A percentile compares a stretch with the other conserved stretches of the same genome.
phyloP scores from a whole-genome alignment of 2,113 vertebrate genomes.

The Campylomormyrus numenius region DNA sequence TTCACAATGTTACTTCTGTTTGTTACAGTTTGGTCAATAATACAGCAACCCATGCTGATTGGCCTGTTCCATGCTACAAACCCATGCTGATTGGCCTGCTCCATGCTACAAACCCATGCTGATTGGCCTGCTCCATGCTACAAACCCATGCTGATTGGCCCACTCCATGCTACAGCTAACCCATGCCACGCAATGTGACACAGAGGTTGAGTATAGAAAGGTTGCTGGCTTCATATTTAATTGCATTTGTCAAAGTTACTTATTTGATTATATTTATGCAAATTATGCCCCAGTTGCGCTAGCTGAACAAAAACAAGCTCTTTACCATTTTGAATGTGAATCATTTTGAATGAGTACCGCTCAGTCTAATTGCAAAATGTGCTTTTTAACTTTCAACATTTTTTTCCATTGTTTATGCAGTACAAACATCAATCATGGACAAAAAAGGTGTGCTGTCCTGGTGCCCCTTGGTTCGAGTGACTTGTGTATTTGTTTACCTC shows the following conservation, averaged over 20 bases:
- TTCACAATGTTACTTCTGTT: neutral
- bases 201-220: neutral
- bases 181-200: neutral
- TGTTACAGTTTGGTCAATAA: neutral
- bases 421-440: constrained; percentile 27
- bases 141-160: neutral
- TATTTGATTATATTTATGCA: constrained; percentile 20
- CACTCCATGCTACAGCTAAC: neutral
- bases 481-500: constrained; percentile 46
- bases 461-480: constrained; percentile 34
- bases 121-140: neutral
- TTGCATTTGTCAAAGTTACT: constrained; percentile 15
- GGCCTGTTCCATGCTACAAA: neutral
- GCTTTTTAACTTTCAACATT: constrained; percentile 28
- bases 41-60: too few relatives aligned
- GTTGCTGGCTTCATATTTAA: neutral
- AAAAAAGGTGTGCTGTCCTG: constrained; percentile 32
- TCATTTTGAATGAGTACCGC: constrained; percentile 25
- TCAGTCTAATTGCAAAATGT: constrained; percentile 35
- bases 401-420: constrained; percentile 33
- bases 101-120: neutral
- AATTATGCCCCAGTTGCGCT: constrained; percentile 17
- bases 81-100: too few relatives aligned
- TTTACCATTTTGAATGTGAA: constrained; percentile 5
- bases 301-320: constrained; percentile 10